A percentile compares a stretch with the other conserved stretches of the same genome.
Evolutionary conservation across 2,888 invertebrate genomes (phyloP).

Genomic region (Drosophila colorata): DNA sequence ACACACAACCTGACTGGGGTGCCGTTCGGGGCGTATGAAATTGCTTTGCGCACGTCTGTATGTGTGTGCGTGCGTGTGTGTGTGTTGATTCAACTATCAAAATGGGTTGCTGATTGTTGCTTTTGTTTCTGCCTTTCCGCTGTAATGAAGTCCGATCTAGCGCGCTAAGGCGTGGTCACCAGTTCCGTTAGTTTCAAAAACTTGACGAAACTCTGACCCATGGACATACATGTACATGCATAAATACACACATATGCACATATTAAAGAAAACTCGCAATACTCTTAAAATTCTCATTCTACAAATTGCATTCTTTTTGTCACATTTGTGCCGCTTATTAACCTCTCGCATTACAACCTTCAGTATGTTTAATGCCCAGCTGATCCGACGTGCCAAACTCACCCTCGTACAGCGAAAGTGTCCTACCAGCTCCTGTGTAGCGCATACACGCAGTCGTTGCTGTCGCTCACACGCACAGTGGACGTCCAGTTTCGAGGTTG

Average conservation of each 20-base stretch:
- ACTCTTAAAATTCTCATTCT: no score
- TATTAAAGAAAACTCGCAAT: not conserved
- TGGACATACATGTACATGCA: not conserved
- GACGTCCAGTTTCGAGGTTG: slow-evolving; percentile 8
- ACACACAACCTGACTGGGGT: slow-evolving; percentile 37
- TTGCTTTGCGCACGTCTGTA: slow-evolving; percentile 25
- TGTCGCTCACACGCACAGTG: slow-evolving; percentile 14
- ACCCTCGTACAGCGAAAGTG: not conserved
- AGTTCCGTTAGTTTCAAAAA: not conserved
- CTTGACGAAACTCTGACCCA: not conserved
- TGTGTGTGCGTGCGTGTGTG: slow-evolving; percentile 10
- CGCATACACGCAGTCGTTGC: slow-evolving; percentile 25
- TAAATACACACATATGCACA: not conserved
- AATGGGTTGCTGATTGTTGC: slow-evolving; percentile 47
- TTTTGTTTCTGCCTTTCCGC: slow-evolving; percentile 4
- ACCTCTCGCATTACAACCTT: slow-evolving; percentile 15
- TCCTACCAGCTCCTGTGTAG: slow-evolving; percentile 24
- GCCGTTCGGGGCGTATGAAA: slow-evolving; percentile 42
- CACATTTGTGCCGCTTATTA: slow-evolving; percentile 2
- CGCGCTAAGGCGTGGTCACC: slow-evolving; percentile 47
- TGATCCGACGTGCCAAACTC: slow-evolving; percentile 6
- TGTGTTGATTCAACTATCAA: slow-evolving; percentile 51
- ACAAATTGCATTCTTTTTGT: not conserved
- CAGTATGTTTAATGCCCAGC: not conserved
- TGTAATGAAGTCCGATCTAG: slow-evolving; percentile 38